A percentile compares a stretch with the other conserved stretches of the same genome.
Conservation (phyloP, 1,140 invertebrate genomes). For the Papilio machaon region DNA sequence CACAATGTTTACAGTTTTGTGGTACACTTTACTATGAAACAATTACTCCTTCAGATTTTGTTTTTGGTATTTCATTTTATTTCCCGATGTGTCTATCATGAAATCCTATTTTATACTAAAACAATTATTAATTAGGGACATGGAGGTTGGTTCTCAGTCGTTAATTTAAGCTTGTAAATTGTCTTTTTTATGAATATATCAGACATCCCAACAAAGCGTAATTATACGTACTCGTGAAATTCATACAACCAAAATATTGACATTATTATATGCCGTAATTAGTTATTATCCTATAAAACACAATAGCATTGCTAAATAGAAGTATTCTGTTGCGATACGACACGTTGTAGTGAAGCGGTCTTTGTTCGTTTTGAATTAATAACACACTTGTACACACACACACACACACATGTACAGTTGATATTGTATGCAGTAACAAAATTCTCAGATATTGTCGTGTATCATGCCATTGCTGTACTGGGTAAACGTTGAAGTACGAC, state of each 20-base stretch:
- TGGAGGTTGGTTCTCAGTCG: neutral
- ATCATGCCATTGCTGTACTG: neutral
- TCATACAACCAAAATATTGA: constrained; percentile 10
- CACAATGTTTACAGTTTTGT: too few relatives aligned
- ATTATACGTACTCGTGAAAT: neutral
- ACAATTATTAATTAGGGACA: neutral
- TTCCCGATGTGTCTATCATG: too few relatives aligned
- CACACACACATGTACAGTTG: neutral
- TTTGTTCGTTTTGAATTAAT: constrained; percentile 21
- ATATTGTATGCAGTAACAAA: neutral
- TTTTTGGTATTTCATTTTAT: too few relatives aligned
- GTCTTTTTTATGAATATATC: neutral
- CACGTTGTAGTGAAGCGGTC: neutral
- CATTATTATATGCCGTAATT: constrained; percentile 20
- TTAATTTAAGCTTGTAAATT: neutral
- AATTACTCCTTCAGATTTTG: too few relatives aligned
- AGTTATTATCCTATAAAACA: constrained; percentile 19
- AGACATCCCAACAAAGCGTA: neutral
- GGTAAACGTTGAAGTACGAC: neutral
- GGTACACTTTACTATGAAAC: too few relatives aligned
- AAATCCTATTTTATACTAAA: too few relatives aligned
- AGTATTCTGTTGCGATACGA: constrained; percentile 2
- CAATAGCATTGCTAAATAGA: constrained; percentile 24
- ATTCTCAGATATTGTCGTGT: neutral
- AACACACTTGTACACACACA: too few relatives aligned